Base-by-base conservation (phyloP, 2,888 invertebrate species). In the Catocala fraxini region DNA sequence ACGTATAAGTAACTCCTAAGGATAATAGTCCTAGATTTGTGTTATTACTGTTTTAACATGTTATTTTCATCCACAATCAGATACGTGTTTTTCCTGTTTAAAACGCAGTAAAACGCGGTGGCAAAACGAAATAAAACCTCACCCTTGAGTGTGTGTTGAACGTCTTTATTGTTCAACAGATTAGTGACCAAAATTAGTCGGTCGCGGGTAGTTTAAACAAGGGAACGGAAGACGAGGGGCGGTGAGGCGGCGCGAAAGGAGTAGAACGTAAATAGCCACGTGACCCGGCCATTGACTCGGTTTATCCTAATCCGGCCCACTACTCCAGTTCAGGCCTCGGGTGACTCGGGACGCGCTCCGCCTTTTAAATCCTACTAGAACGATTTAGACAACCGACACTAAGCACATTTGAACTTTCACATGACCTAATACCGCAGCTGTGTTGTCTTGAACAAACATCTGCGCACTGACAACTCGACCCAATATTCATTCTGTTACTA, bases 221-320 rank as follows among this genome's bases (percentile, higher is more conserved):
- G 85, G 87, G 87, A 85, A 83, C 85, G 89, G 87, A 87, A 84
- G 85, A 77, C 72, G 88, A 74, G 78, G 82, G 82, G 80, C 75
- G 81, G 77, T 75, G 80, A 70, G 79, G 83, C 80, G 83, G 71
- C 79, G 82, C 79, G 82, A 83, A 82, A 84, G 84, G 83, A 85
- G 86, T 84, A 77, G 87, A 85, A 91, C 92, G 86, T 87, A 94
- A 93, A 94, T 93, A 93, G 90, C 90, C 84, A 83, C 85, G 89
- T 93, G 93, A 93, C 93, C 93, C 94, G 94, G 94, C 92, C 94
- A 88, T 93, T 93, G 94, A 94, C 93, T 93, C 90, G 90, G 89
- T 90, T 92, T 91, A 90, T 92, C 93, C 93, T 93, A 92, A 94
- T 90, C 93, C 92, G 93, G 89, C 92, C 93, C 87, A 94, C 93